phyloP scores from a whole-genome alignment of 1,140 invertebrate genomes.

The Monomorium pharaonis region DNA sequence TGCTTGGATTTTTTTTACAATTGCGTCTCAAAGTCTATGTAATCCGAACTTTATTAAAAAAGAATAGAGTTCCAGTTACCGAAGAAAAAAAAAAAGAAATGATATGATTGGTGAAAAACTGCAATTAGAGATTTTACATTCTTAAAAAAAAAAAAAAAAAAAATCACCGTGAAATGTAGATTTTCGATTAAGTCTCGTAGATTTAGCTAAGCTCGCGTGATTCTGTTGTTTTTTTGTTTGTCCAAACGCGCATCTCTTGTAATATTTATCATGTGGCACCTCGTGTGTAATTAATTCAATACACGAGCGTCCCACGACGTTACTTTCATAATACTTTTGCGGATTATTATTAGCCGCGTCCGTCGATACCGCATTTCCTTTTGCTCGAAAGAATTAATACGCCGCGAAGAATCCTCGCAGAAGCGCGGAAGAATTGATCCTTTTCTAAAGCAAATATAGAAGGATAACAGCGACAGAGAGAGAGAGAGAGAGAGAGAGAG shows the following conservation, averaged over 20 bases:
- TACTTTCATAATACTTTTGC: constrained; percentile 18
- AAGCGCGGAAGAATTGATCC: constrained; percentile 26
- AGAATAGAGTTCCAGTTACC: not conserved
- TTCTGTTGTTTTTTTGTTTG: not conserved
- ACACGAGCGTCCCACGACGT: constrained; percentile 24
- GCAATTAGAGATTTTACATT: not conserved
- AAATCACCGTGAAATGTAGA: not conserved
- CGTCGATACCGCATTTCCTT: constrained; percentile 22
- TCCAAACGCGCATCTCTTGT: not conserved
- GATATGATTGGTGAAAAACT: not conserved
- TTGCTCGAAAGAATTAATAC: constrained; percentile 39
- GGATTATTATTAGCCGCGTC: constrained; percentile 39
- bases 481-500: too few relatives aligned
- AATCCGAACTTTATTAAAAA: not conserved
- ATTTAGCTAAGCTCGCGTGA: not conserved
- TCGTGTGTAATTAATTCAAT: constrained; percentile 40
- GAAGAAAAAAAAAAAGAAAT: not conserved
- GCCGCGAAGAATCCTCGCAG: constrained; percentile 21
- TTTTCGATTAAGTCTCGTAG: not conserved
- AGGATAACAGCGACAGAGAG: constrained; percentile 20
- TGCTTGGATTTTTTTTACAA: not conserved
- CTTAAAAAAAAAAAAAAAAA: not conserved
- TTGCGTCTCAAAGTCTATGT: not conserved
- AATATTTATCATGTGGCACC: constrained; percentile 21
- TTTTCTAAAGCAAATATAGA: constrained; percentile 31